Evolutionary conservation across 2,888 invertebrate genomes (phyloP), one percentile per base, ranked within the genome.

Genomic region (Heliconius sara): DNA sequence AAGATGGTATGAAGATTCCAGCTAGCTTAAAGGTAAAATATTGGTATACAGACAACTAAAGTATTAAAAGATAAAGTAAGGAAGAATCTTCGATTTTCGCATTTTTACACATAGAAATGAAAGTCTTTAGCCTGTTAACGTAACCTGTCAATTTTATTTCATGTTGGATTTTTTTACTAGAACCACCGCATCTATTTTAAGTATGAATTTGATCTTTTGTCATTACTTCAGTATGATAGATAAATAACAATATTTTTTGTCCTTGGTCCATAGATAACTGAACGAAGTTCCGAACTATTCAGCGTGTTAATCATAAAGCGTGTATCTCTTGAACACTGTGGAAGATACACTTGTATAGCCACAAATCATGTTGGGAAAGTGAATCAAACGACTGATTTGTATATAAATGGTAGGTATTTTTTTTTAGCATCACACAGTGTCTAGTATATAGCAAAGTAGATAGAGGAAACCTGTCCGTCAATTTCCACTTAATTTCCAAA

Each of bases 281-380:
- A 97, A 85, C 95, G 96, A 82, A 96, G 96, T 86, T 96, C 96
- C 19, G 97, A 97, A 83, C 93, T 97, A 84, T 97, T 96, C 87
- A 97, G 97, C 84, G 96, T 97, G 84, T 89, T 97, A 84, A 96
- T 97, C 63, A 97, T 97, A 87, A 97, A 97, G 90, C 96, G 96
- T 85, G 97, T 97, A 43, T 96, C 96, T 65, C 93, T 97, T 47
- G 96, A 96, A 83, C 97, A 97, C 84, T 97, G 97, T 85, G 97
- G 97, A 0, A 96, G 96, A 87, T 97, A 97, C 86, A 97, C 97
- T 19, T 97, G 97, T 87, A 96, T 96, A 80, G 97, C 97, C 0
- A 96, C 96, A 16, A 97, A 97, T 88, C 96, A 96, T 80, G 97
- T 97, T 6, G 97, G 97, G 0, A 96, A 96, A 89, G 96, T 96